These are phyloP conservation scores for Psittacara wagleri DNA, from an alignment of 2,113 vertebrate species.

Conservation along the genomic window DNA sequence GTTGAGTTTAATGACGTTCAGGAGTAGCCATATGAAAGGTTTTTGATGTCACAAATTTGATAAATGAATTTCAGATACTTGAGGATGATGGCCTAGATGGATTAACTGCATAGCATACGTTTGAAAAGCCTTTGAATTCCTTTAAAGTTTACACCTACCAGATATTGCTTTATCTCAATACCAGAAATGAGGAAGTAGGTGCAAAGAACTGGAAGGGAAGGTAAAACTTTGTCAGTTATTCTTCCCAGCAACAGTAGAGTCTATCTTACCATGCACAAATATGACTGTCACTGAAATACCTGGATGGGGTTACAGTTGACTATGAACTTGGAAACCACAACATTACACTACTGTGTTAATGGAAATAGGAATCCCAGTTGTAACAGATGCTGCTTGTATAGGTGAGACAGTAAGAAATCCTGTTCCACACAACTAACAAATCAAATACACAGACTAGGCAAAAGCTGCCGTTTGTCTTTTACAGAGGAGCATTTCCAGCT, in stretches of 20 bases:
- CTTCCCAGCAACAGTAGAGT: not conserved
- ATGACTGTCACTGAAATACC: not conserved
- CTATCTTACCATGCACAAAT: not conserved
- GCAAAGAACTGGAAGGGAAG: not conserved
- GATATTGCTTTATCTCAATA: not conserved
- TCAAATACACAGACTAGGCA: not conserved
- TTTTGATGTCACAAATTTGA: not conserved
- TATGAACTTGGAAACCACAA: not conserved
- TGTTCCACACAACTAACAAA: not conserved
- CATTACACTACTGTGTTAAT: not conserved
- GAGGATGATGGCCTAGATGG: not conserved
- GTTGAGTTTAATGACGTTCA: not conserved
- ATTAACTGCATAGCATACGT: not conserved
- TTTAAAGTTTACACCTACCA: not conserved
- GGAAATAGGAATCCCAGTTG: not conserved
- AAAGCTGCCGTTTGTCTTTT: not conserved
- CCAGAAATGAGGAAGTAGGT: not conserved
- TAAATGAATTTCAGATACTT: not conserved
- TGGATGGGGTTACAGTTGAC: not conserved
- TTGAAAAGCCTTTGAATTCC: not conserved
- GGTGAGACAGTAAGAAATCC: not conserved
- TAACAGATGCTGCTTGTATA: not conserved
- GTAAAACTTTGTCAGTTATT: not conserved
- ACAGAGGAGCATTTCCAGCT: not conserved
- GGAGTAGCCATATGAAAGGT: not conserved